Evolutionary conservation across 2,113 vertebrate species (phyloP), one percentile per base, ranked within the genome.

Genomic region (Lethenteron camtschaticum): DNA sequence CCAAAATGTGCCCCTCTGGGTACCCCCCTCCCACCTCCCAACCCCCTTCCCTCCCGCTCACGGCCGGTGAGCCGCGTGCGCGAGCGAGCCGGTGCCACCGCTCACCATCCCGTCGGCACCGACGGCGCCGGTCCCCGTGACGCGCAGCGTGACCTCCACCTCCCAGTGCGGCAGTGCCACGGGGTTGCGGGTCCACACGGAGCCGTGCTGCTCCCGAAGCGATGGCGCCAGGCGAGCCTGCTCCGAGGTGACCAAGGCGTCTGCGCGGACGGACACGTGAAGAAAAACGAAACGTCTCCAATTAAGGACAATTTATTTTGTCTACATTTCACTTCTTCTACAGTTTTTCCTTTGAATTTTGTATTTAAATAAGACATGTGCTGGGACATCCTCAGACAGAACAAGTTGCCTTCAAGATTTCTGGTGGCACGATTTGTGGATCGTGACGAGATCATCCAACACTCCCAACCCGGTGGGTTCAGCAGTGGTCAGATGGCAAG

Each of bases 41-140:
- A 16, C 63, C 24, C n/a, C 24, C 10, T 16, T 66, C n/a, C n/a
- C 63, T 11, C 9, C 24, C 24, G 63, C n/a, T 66, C n/a, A 66
- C 24, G 10, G 63, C 9, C 24, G 63, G n/a, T 9, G 63, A n/a
- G n/a, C 63, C 63, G 24, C 2, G n/a, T 9, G n/a, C 9, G 63
- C n/a, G 24, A 9, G 20, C n/a, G 9, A 66, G 16, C n/a, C n/a
- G 20, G 63, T 20, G n/a, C n/a, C 20, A 66, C 9, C 16, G 56
- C 77, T 73, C 83, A 99, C 94, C 85, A 99, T 75, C 70, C 94
- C 94, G 69, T 99, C 92, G 0, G 92, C 94, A 78, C 94, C 94
- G 71, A 89, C 85, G 72, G 90, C 82, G 68, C 90, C 88, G 80
- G 90, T 79, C 70, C 94, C 94, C 0, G 94, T 91, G 6, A 99